A percentile compares a stretch with the other conserved stretches of the same genome.
phyloP scores from a whole-genome alignment of 2,888 invertebrate species.

The Noctuana brunneofusca region DNA sequence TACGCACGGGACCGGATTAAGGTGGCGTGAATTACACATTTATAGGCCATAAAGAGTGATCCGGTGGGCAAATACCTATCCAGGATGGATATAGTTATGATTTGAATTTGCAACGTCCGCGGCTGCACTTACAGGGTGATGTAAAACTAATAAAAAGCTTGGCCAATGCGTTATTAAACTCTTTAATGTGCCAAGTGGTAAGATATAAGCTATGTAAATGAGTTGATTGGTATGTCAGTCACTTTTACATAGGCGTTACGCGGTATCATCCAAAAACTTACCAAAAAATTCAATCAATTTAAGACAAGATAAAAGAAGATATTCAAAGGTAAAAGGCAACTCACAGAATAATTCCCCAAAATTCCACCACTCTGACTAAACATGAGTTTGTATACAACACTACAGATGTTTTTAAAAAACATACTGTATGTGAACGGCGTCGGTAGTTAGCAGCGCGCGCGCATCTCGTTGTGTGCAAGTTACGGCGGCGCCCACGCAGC shows the following conservation, averaged over 20 bases:
- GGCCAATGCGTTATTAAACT: too few relatives aligned
- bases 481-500: slow-evolving; percentile 63
- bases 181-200: too few relatives aligned
- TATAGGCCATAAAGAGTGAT: slow-evolving; percentile 83
- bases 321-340: too few relatives aligned
- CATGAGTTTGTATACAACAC: background rate
- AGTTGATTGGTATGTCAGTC: too few relatives aligned
- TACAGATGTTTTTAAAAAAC: slow-evolving; percentile 36
- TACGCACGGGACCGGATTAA: slow-evolving; percentile 78
- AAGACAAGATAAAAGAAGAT: too few relatives aligned
- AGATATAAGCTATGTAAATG: too few relatives aligned
- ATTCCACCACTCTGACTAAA: background rate
- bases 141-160: background rate
- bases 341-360: background rate
- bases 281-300: too few relatives aligned
- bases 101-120: slow-evolving; percentile 55
- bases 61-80: slow-evolving; percentile 76
- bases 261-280: too few relatives aligned
- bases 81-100: slow-evolving; percentile 72
- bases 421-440: slow-evolving; percentile 54
- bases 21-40: slow-evolving; percentile 82
- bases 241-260: too few relatives aligned
- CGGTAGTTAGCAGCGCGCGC: slow-evolving; percentile 75
- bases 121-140: slow-evolving; percentile 35
- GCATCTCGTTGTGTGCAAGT: slow-evolving; percentile 77